A percentile compares a stretch with the other conserved stretches of the same genome.
Conservation (phyloP, 2,888 invertebrate species). For the Teinopalpus imperialis region DNA sequence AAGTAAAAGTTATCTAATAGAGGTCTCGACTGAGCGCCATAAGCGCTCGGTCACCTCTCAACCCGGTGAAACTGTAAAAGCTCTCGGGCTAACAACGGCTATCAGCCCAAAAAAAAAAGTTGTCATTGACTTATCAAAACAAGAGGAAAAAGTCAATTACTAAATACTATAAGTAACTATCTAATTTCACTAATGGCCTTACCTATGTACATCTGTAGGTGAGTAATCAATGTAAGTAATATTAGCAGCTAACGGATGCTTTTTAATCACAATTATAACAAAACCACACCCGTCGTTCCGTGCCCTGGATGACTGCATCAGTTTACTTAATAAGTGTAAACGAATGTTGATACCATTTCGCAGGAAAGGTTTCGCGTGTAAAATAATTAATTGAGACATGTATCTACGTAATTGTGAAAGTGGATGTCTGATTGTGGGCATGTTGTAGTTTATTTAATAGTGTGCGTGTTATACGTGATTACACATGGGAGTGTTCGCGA, state of each 20-base stretch:
- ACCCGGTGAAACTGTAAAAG: no score
- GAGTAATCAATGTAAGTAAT: slow-evolving; percentile 17
- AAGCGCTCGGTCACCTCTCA: no score
- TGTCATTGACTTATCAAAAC: no score
- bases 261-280: slow-evolving; percentile 24
- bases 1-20: no score
- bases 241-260: slow-evolving; percentile 8
- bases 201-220: no score
- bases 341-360: slow-evolving; percentile 44
- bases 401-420: slow-evolving; percentile 49
- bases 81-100: no score
- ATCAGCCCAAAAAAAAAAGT: no score
- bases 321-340: slow-evolving; percentile 23
- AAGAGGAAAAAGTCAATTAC: neutral
- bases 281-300: slow-evolving; percentile 22
- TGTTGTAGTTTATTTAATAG: slow-evolving; percentile 35
- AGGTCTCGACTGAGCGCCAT: no score
- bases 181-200: no score
- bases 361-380: slow-evolving; percentile 48
- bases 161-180: neutral
- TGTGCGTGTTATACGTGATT: slow-evolving; percentile 45
- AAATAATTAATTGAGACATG: slow-evolving; percentile 56
- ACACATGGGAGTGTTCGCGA: slow-evolving; percentile 49
- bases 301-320: slow-evolving; percentile 27
- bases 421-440: slow-evolving; percentile 31